These are phyloP conservation scores for Pachliopta kotzebuea DNA, from an alignment of 2,888 invertebrate species.

Conservation along the genomic window DNA sequence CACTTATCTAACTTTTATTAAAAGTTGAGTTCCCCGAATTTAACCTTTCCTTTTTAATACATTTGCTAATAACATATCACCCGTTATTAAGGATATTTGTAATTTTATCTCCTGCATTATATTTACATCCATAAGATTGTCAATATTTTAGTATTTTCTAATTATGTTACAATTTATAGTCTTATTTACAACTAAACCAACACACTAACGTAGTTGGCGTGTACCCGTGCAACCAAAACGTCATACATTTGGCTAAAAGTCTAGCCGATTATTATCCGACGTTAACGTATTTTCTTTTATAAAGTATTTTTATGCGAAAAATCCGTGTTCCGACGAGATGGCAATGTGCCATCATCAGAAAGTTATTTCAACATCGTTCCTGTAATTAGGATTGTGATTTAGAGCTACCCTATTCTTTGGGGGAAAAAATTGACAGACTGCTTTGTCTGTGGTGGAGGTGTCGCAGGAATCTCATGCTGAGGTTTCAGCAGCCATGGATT, in stretches of 20 bases:
- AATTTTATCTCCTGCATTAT: background rate
- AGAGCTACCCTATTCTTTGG: constrained; percentile 64
- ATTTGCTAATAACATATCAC: too few species aligned
- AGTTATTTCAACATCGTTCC: constrained; percentile 36
- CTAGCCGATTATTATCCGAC: constrained; percentile 43
- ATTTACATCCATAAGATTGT: background rate
- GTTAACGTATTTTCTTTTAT: constrained; percentile 48
- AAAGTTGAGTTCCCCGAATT: background rate
- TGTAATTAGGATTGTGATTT: constrained; percentile 16
- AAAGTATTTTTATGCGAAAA: constrained; percentile 67
- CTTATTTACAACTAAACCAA: constrained; percentile 6
- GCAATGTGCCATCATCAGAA: constrained; percentile 62
- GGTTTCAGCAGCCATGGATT: constrained; percentile 67
- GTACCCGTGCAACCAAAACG: constrained; percentile 25
- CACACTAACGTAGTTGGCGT: constrained; percentile 14
- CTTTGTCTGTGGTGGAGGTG: constrained; percentile 65
- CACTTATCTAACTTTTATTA: too few species aligned
- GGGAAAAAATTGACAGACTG: constrained; percentile 63
- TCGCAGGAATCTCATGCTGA: constrained; percentile 68
- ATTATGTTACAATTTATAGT: background rate
- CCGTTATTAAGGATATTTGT: too few species aligned
- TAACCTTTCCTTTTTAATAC: background rate
- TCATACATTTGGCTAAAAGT: constrained; percentile 39
- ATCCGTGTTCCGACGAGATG: constrained; percentile 62
- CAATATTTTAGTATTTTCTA: background rate